These are phyloP conservation scores for Diacarnus erythraeanus DNA, from an alignment of 37 sponge, comb jelly and placozoan species.

Conservation along the genomic window DNA sequence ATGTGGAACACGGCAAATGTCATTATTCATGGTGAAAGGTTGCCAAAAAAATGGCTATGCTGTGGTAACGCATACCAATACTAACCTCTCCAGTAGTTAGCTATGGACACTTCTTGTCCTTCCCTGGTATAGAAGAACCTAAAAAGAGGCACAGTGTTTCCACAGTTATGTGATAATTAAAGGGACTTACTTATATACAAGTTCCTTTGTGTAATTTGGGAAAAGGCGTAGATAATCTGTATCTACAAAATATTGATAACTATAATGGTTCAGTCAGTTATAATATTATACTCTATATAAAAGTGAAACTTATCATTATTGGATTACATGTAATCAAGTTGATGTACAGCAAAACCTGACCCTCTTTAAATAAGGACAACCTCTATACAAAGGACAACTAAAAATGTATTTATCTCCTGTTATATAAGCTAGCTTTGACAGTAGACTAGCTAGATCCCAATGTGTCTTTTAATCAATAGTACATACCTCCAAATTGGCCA, in stretches of 20 bases:
- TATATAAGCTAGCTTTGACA: too few species aligned
- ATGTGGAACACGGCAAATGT: background rate
- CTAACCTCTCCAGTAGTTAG: slow-evolving; percentile 79
- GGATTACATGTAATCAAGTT: too few species aligned
- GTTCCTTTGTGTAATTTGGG: slow-evolving; percentile 63
- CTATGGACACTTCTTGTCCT: slow-evolving; percentile 62
- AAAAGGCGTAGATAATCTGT: slow-evolving; percentile 59
- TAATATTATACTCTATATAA: too few species aligned
- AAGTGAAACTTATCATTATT: too few species aligned
- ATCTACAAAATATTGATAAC: slow-evolving; percentile 33
- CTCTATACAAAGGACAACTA: too few species aligned
- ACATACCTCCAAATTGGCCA: slow-evolving; percentile 91
- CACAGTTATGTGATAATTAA: background rate
- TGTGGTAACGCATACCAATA: background rate
- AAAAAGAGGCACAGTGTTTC: background rate
- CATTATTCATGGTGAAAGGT: background rate
- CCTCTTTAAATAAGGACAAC: too few species aligned
- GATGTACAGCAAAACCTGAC: too few species aligned
- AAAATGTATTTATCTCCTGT: too few species aligned
- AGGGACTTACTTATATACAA: slow-evolving; percentile 54
- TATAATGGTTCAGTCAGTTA: background rate
- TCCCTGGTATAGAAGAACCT: slow-evolving; percentile 62
- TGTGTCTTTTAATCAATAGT: too few species aligned
- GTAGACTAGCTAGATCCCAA: too few species aligned
- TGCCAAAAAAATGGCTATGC: background rate